Conservation (phyloP, 1,140 invertebrate species). For the Medauroidea extradentata region DNA sequence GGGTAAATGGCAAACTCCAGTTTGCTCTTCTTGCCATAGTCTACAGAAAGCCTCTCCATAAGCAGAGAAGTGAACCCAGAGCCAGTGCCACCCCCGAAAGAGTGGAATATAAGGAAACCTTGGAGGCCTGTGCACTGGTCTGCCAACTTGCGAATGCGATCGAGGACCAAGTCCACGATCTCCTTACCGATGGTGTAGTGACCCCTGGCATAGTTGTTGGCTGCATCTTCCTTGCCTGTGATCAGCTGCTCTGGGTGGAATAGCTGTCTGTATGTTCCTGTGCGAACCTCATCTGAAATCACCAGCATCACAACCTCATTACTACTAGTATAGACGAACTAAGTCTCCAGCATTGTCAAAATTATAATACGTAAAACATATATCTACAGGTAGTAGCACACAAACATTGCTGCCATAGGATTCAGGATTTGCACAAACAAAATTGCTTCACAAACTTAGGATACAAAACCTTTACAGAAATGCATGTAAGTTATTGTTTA, state of each 20-base stretch:
- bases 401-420: too few species aligned
- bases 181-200: conserved; percentile 91
- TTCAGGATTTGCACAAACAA: too few species aligned
- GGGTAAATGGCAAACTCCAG: too few species aligned
- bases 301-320: neutral
- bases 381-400: too few species aligned
- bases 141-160: conserved; percentile 61
- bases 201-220: too few species aligned
- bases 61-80: conserved; percentile 62
- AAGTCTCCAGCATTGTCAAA: neutral
- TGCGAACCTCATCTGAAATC: neutral
- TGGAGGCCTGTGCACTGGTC: conserved; percentile 74
- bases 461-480: too few species aligned
- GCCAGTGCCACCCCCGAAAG: conserved; percentile 66
- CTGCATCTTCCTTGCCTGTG: too few species aligned
- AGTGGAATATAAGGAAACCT: conserved; percentile 71
- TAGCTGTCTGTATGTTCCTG: too few species aligned
- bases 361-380: neutral
- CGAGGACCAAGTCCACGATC: conserved; percentile 75
- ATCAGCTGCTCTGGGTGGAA: too few species aligned
- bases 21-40: conserved; percentile 61
- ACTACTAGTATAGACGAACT: neutral
- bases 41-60: conserved; percentile 55
- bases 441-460: too few species aligned
- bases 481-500: too few species aligned